Percentiles rank a stretch among this genome's conserved stretches.
phyloP scores from a whole-genome alignment of 2,113 vertebrate genomes.

The Campylomormyrus numenius region DNA sequence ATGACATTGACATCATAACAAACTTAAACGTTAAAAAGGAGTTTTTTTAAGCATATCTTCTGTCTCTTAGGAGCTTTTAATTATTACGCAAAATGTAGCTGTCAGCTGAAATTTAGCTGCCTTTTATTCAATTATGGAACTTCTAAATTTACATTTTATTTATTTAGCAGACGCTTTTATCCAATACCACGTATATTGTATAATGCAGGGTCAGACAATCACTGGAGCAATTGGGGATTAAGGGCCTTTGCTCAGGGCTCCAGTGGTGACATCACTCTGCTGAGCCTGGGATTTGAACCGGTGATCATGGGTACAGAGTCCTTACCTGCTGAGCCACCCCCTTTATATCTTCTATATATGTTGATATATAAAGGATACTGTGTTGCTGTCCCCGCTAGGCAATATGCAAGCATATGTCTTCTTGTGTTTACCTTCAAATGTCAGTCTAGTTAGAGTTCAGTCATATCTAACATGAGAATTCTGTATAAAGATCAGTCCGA shows the following conservation, averaged over 20 bases:
- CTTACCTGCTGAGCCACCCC: not conserved
- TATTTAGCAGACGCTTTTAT: not conserved
- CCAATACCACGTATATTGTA: not conserved
- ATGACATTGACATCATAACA: not conserved
- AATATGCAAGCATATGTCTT: not conserved
- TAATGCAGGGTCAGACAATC: not conserved
- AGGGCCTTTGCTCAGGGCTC: not conserved
- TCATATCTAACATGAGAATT: not conserved
- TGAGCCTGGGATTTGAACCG: not conserved
- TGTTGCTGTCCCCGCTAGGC: not conserved
- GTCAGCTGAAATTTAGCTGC: too few species aligned
- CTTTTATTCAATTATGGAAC: not conserved
- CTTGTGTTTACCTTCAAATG: not conserved
- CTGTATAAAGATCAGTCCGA: not conserved
- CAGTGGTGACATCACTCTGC: not conserved
- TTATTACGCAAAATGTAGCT: too few species aligned
- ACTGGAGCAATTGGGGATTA: not conserved
- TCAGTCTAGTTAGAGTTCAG: not conserved
- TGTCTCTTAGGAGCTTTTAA: too few species aligned
- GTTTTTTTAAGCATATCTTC: not conserved
- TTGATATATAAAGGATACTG: not conserved
- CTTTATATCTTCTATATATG: not conserved
- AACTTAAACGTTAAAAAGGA: not conserved
- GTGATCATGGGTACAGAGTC: not conserved
- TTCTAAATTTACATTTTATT: not conserved